These are phyloP conservation scores for Podabrus alpinus DNA, from an alignment of 2,888 invertebrate genomes.

Conservation along the genomic window DNA sequence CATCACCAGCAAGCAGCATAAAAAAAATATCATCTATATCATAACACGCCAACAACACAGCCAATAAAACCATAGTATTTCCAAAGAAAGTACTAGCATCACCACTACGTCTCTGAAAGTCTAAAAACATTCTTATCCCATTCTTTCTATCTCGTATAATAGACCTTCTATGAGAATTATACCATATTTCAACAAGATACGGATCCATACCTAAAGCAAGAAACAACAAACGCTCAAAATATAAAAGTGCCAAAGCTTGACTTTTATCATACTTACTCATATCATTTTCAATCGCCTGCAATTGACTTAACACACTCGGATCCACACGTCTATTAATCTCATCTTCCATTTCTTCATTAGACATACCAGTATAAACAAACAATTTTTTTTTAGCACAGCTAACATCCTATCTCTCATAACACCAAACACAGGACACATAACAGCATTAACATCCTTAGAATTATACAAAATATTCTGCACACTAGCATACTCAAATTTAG, in stretches of 20 bases:
- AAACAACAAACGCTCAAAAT: neutral
- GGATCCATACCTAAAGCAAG: neutral
- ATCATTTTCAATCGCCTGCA: too few species aligned
- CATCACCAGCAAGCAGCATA: neutral
- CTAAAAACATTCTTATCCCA: neutral
- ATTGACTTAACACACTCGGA: too few species aligned
- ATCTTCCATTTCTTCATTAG: too few species aligned
- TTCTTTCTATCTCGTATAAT: neutral
- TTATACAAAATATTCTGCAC: too few species aligned
- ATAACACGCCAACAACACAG: neutral
- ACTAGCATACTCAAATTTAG: too few species aligned
- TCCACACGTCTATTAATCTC: too few species aligned
- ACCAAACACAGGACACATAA: too few species aligned
- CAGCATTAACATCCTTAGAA: too few species aligned
- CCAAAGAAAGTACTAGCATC: neutral
- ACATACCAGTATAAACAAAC: too few species aligned
- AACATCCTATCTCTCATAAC: too few species aligned
- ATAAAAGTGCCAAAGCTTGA: neutral
- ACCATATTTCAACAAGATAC: neutral
- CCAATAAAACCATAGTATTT: neutral
- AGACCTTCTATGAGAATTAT: neutral
- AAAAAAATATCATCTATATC: neutral
- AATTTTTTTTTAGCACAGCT: too few species aligned
- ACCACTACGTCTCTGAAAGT: neutral
- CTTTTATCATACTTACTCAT: neutral